phyloP scores from a whole-genome alignment of 2,113 vertebrate species.

The Bufo gargarizans region DNA sequence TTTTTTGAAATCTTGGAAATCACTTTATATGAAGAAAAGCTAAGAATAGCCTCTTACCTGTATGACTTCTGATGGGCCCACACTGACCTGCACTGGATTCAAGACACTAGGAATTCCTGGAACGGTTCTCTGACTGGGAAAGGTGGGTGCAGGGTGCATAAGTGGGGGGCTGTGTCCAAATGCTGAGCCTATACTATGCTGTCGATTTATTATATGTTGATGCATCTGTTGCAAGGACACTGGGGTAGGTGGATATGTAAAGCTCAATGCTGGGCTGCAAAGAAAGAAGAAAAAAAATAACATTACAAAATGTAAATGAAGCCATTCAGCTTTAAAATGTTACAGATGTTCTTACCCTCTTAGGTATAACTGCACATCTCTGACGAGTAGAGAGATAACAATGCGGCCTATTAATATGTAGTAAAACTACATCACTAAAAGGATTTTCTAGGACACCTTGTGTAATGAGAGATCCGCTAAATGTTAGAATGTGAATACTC shows the following conservation, averaged over 20 bases:
- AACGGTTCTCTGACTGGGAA: constrained; percentile 90
- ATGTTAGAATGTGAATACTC: constrained; percentile 68
- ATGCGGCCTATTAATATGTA: not conserved
- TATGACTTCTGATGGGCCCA: constrained; percentile 83
- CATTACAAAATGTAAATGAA: constrained; percentile 8
- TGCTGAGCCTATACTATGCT: constrained; percentile 89
- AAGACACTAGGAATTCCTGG: constrained; percentile 88
- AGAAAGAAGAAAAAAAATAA: constrained; percentile 26
- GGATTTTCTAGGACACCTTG: constrained; percentile 60
- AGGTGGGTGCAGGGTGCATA: constrained; percentile 93
- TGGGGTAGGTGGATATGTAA: constrained; percentile 92
- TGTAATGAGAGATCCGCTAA: constrained; percentile 72
- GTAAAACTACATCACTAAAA: constrained; percentile 51
- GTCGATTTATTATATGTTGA: constrained; percentile 92
- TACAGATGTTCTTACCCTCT: not conserved
- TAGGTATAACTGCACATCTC: not conserved
- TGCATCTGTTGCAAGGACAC: constrained; percentile 93
- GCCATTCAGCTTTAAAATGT: not conserved
- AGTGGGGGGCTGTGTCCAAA: constrained; percentile 97
- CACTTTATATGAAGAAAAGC: not conserved
- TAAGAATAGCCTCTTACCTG: constrained; percentile 81
- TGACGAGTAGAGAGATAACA: not conserved
- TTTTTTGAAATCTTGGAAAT: too few relatives aligned
- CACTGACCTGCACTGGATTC: constrained; percentile 85
- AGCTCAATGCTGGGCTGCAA: constrained; percentile 91